Evolutionary conservation across 2,113 vertebrate genomes (phyloP).

Genomic region (Raja brachyura): DNA sequence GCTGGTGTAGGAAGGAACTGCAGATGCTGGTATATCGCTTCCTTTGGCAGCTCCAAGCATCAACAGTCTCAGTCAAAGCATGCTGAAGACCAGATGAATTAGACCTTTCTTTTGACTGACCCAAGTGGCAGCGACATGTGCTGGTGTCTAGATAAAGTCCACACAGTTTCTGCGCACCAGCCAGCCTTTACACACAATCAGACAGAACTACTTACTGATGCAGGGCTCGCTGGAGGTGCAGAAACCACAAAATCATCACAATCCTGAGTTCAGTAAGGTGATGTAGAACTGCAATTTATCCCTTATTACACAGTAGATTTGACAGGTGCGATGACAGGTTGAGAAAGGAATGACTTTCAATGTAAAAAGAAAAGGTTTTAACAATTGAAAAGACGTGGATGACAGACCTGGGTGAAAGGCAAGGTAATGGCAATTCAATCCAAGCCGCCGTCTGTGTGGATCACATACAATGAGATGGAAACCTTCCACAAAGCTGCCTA

Average conservation of each 20-base stretch:
- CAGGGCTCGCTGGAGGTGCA: background rate
- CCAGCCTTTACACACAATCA: too few relatives aligned
- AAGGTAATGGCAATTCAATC: background rate
- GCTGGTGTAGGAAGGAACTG: too few relatives aligned
- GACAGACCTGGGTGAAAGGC: background rate
- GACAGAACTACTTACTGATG: background rate
- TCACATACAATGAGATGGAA: background rate
- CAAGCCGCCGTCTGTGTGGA: background rate
- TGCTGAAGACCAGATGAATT: too few relatives aligned
- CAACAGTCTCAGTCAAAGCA: background rate
- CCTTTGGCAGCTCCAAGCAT: too few relatives aligned
- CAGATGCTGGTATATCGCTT: too few relatives aligned
- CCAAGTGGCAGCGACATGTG: too few relatives aligned
- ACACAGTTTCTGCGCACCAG: too few relatives aligned
- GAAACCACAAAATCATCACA: background rate
- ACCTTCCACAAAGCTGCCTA: background rate
- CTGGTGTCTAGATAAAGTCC: too few relatives aligned
- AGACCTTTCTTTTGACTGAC: too few relatives aligned
- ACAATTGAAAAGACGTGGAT: background rate
- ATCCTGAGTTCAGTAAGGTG: background rate
- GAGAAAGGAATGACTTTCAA: background rate
- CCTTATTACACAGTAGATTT: background rate
- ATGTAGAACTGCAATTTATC: background rate
- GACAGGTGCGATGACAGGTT: background rate
- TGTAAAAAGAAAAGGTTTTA: background rate